Evolutionary conservation across 2,888 invertebrate species (phyloP), one percentile per base, ranked within the genome.

Genomic region (Eilema depressum): DNA sequence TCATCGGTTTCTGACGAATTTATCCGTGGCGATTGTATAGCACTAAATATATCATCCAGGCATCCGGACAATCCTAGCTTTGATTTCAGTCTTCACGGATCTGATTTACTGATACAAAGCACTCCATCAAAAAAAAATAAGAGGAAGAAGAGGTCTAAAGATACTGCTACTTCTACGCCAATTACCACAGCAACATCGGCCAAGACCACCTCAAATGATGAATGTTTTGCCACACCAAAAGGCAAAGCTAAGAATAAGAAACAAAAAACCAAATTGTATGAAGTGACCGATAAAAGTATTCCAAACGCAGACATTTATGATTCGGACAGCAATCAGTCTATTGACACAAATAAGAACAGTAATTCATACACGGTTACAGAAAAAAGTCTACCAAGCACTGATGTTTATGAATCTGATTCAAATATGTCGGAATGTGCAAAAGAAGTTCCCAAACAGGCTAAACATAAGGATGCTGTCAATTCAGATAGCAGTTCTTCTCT

Each of bases 341-440:
- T 86, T 70, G 90, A 91, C 7, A 74, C 80, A 41, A 90, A 86
- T 64, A 92, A 89, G 76, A 86, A 80, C 56, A 81, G 81, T 63
- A 85, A 82, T 60, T 81, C 86, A 12, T 96, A 83, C 87, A 87
- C 75, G 86, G 96, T 88, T 74, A 91, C 86, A 76, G 94, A 87
- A 83, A 95, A 85, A 86, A 92, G 89, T 79, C 79, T 95, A 41
- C 93, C 93, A 0, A 91, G 86, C 75, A 82, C 92, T 62, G 96
- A 96, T 89, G 94, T 96, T 10, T 96, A 96, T 75, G 95, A 95
- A 85, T 96, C 96, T 60, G 96, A 96, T 80, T 96, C 96, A 5
- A 93, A 89, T 75, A 86, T 89, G 68, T 88, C 91, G 20, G 92
- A 91, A 79, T 84, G 81, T 69, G 71, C 79, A 28, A 86, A 86